phyloP scores from a whole-genome alignment of 2,797 vertebrate genomes.

The Adrianichthys oophorus region DNA sequence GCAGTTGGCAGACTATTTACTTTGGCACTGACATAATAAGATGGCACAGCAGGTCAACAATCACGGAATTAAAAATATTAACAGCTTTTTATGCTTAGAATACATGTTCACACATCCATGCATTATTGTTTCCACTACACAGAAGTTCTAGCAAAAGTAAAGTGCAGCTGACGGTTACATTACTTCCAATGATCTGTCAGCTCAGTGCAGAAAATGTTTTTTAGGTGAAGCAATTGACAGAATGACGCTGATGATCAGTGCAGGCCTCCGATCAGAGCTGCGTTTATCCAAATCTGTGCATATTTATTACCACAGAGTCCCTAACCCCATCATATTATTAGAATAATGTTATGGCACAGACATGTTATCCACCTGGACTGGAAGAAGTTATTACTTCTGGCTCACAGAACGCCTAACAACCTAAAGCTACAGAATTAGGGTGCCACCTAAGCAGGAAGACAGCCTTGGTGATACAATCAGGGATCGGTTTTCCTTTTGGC shows the following conservation, averaged over 20 bases:
- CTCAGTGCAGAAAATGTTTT: slow-evolving; percentile 18
- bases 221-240: slow-evolving; percentile 17
- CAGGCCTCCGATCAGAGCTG: slow-evolving; percentile 8
- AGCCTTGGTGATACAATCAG: slow-evolving; percentile 40
- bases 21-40: slow-evolving; percentile 40
- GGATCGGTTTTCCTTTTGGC: slow-evolving; percentile 31
- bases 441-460: slow-evolving; percentile 3
- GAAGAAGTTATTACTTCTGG: no score
- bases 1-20: neutral
- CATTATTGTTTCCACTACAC: neutral
- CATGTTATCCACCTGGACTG: slow-evolving; percentile 1
- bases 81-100: neutral
- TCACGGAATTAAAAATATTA: slow-evolving; percentile 12
- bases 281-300: slow-evolving; percentile 9
- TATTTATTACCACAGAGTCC: slow-evolving; percentile 15
- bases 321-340: neutral
- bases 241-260: neutral
- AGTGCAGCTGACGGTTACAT: neutral
- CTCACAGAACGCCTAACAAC: no score
- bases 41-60: slow-evolving; percentile 29
- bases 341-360: neutral
- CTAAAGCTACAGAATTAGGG: no score
- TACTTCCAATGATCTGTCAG: slow-evolving; percentile 6
- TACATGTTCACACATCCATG: slow-evolving; percentile 1
- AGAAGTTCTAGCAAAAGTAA: slow-evolving; percentile 7